Base-by-base conservation (phyloP, 2,797 vertebrate species). In the Smutsia gigantea region DNA sequence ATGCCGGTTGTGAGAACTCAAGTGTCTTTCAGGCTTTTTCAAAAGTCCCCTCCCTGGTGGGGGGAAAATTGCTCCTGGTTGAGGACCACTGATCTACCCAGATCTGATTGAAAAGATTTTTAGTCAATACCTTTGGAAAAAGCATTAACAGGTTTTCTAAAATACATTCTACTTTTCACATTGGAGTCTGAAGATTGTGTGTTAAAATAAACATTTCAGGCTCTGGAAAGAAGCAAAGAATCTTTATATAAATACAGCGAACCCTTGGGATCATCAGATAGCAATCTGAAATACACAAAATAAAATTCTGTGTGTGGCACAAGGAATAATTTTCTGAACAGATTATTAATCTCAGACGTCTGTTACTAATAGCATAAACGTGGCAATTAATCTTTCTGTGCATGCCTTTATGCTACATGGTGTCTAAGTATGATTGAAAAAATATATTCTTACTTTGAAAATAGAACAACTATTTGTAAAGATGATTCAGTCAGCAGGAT, bases 361-460 rank as follows among this genome's bases (percentile, higher is more conserved):
- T 31, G 23, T 85, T 91, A 87, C 88, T 71, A 96, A 88, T 14
- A 96, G 92, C 57, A 95, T 83, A 97, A 75, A 84, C 1, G 5
- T 46, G 82, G 82, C 95, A 97, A 89, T 98, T 97, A 97, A 97
- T 98, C 96, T 94, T 51, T 17, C 57, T 15, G 5, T 85, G 53
- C 94, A 95, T 5, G 57, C n/a, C 94, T 97, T 87, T 71, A 95
- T 97, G 95, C 72, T 93, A 57, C 11, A 71, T 87, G 92, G 96
- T 96, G 95, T 87, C 94, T 97, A 98, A 98, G 96, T 87, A 96
- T 34, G 87, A 69, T 79, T 0, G 8, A 95, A 97, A 94, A 96
- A 97, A 63, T 81, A 94, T 49, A 55, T 96, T 97, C 97, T 95
- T 97, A 95, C 97, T 63, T 17, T 97, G 96, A 98, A 97, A 98